phyloP scores from a whole-genome alignment of 2,888 invertebrate species.

The Macrostomum cliftonense region DNA sequence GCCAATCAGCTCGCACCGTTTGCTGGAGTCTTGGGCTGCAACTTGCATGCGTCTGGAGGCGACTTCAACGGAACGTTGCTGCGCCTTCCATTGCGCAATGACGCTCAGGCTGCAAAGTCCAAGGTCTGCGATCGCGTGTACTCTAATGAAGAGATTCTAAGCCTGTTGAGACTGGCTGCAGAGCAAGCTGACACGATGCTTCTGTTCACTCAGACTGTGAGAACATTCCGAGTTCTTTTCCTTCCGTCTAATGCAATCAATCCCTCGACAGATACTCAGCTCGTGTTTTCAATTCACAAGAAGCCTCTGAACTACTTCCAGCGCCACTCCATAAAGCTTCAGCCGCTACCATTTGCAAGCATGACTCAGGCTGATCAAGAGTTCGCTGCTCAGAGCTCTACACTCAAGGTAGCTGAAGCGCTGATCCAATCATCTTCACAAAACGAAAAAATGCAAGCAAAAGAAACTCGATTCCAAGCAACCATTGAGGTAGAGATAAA shows the following conservation, averaged over 20 bases:
- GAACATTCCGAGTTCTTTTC: slow-evolving; percentile 19
- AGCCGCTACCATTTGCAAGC: not conserved
- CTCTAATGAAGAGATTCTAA: slow-evolving; percentile 15
- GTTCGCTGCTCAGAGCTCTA: slow-evolving; percentile 9
- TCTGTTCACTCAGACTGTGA: slow-evolving; percentile 27
- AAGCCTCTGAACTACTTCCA: slow-evolving; percentile 7
- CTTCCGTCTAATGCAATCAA: slow-evolving; percentile 12
- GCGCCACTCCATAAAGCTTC: not conserved
- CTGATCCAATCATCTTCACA: no score
- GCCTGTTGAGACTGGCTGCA: slow-evolving; percentile 19
- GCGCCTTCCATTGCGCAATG: slow-evolving; percentile 27
- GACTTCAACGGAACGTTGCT: slow-evolving; percentile 24
- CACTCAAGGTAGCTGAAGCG: slow-evolving; percentile 5
- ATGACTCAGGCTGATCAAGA: slow-evolving; percentile 5
- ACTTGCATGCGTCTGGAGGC: no score
- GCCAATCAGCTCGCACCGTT: slow-evolving; percentile 25
- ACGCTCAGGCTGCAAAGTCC: slow-evolving; percentile 20
- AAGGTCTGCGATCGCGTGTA: slow-evolving; percentile 22
- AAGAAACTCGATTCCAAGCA: no score
- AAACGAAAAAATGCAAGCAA: no score
- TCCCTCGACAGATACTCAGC: not conserved
- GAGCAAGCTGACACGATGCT: slow-evolving; percentile 21
- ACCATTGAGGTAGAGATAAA: no score
- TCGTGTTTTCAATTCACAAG: slow-evolving; percentile 8
- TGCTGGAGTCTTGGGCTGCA: slow-evolving; percentile 21